Base-by-base conservation (phyloP, 2,797 vertebrate genomes). In the Bradypodion pumilum region DNA sequence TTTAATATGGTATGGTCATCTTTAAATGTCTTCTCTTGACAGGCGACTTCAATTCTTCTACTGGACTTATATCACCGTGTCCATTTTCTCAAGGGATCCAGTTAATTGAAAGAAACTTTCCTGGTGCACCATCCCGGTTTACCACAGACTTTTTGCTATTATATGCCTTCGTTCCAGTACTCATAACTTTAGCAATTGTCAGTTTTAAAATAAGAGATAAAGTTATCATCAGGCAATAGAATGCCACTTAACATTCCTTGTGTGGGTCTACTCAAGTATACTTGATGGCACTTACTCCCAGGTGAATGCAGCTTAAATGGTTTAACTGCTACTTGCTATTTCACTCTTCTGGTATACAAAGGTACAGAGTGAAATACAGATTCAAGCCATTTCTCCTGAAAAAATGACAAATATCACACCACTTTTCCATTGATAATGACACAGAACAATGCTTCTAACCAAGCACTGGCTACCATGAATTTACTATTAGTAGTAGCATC, bases 141-240 rank as follows among this genome's bases (percentile, higher is more conserved):
- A 96, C 96, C 0, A 74, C 83, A 0, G 94, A 99, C 95, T 98
- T 99, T 87, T 68, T 98, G 4, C 86, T 98, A 84, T 97, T 99
- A 65, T 99, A 99, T 62, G 91, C 97, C 88, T 99, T 99, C 89
- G 80, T 99, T 73, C 98, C 98, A 59, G 95, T 92, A 35, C 96
- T 98, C 10, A 92, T 97, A 82, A 88, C 98, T 82, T 80, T 97
- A 69, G 98, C 97, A 63, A 84, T 98, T 78, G 93, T 97, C 87
- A 97, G 97, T 93, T 99, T 97, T 94, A 98, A 97, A 96, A 94
- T 98, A 89, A 96, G 98, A 90, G 98, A 99, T 83, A 93, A 83
- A 87, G 87, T 98, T 72, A 87, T 94, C 56, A 95, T 93, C 86
- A 97, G 97, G 91, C 97, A 95, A 95, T 83, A 88, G 87, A 79